A percentile compares a stretch with the other conserved stretches of the same genome.
Conservation (phyloP, 2,113 vertebrate species). For the Pelmatolapia mariae region DNA sequence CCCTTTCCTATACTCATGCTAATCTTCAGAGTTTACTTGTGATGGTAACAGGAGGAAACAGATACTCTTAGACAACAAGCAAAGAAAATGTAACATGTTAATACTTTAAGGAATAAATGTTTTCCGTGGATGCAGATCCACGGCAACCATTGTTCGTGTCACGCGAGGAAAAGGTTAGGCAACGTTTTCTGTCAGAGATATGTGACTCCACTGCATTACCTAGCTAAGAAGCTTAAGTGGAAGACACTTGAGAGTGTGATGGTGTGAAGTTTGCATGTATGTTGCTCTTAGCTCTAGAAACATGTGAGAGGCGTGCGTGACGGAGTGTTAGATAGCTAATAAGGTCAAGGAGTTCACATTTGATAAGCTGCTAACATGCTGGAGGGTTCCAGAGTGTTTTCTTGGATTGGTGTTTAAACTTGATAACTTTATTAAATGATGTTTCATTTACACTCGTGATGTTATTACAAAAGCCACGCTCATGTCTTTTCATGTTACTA, state of each 20-base stretch:
- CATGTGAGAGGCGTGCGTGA: slow-evolving; percentile 36
- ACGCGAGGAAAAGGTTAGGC: not conserved
- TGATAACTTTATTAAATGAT: not conserved
- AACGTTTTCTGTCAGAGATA: not conserved
- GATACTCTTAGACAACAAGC: not conserved
- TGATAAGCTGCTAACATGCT: not conserved
- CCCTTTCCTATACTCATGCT: not conserved
- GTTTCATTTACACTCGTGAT: not conserved
- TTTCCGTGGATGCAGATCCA: not conserved
- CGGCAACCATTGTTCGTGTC: not conserved
- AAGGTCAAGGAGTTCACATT: slow-evolving; percentile 32
- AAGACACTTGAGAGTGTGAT: not conserved
- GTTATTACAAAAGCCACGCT: not conserved
- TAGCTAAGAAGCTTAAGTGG: slow-evolving; percentile 26
- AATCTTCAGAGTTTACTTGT: not conserved
- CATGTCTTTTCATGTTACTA: not conserved
- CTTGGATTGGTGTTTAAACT: not conserved
- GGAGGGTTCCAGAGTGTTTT: not conserved
- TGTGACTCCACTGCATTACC: not conserved
- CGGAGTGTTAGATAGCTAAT: slow-evolving; percentile 18
- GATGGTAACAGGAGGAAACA: not conserved
- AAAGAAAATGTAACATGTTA: not conserved
- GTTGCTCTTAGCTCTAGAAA: slow-evolving; percentile 24
- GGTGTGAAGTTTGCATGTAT: slow-evolving; percentile 21
- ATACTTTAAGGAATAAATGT: not conserved